Base-by-base conservation (phyloP, 2,797 vertebrate genomes). In the Petrocephalus schoutedeni region DNA sequence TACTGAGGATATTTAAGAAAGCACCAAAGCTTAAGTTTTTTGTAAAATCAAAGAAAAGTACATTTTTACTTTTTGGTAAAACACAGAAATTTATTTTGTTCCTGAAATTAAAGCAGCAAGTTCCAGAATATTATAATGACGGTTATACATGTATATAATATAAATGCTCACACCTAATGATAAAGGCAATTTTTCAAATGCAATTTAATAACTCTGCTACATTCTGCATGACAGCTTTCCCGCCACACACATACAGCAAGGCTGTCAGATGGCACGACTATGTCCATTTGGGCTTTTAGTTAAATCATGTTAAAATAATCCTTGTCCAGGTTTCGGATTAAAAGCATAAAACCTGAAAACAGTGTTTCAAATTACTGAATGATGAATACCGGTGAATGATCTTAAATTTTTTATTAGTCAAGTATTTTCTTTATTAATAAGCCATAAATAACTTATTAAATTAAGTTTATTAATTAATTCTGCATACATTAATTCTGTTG, bases 91-190 rank as follows among this genome's bases (percentile, higher is more conserved):
- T 2, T 36, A 28, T 8, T 88, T 83, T 88, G 21, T 41, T 87
- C 32, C 28, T 82, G 71, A 80, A 19, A 87, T 58, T 45, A 59
- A 87, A 82, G 74, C 56, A 87, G 56, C 77, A 83, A 56, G 84
- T 58, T 57, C 5, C 23, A 57, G 83, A 3, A 58, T 36, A 23
- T 64, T 49, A 5, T 53, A 64, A 88, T 14, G 19, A 28, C 49
- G 1, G 12, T 88, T 9, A 83, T 49, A 82, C 5, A 85, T 56
- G 3, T 85, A 64, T 53, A 53, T 56, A 56, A 56, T 28, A 8
- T n/a, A 41, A 9, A 87, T 71, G 32, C 10, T 71, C 14, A 77
- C 51, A 49, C n/a, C 41, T 23, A 59, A 45, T 58, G 51, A 21
- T 19, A 51, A 59, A 84, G 59, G 19, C 7, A 7, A 23, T 23